phyloP scores from a whole-genome alignment of 2,888 invertebrate species.

The Cepaea hortensis region DNA sequence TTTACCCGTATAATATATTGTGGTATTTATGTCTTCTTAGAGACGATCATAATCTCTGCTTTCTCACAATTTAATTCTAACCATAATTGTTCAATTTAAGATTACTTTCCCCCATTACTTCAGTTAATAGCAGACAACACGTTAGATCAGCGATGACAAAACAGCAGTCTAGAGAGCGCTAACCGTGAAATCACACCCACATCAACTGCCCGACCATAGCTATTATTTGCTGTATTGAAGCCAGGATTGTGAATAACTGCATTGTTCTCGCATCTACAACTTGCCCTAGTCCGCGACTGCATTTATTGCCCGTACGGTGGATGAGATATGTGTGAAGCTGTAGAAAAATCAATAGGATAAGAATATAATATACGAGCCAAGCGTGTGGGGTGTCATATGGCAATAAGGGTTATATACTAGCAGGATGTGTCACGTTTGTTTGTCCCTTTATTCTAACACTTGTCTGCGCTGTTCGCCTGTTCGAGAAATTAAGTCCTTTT shows the following conservation, averaged over 20 bases:
- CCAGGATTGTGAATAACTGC: background rate
- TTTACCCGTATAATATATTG: no score
- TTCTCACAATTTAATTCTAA: no score
- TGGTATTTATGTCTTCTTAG: no score
- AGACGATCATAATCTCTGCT: no score
- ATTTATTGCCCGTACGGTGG: background rate
- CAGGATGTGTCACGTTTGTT: conserved; percentile 8
- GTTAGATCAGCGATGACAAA: no score
- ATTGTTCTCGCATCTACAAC: background rate
- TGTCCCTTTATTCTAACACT: conserved; percentile 12
- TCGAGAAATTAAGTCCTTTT: conserved; percentile 21
- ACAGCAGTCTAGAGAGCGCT: no score
- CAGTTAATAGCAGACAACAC: no score
- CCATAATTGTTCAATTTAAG: no score
- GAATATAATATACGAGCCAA: conserved; percentile 26
- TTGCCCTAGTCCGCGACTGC: background rate
- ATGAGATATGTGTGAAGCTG: background rate
- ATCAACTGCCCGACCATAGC: background rate
- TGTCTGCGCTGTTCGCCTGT: background rate
- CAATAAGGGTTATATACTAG: background rate
- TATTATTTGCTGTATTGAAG: background rate
- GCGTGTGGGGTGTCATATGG: conserved; percentile 4
- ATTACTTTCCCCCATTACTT: no score
- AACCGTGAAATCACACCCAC: no score
- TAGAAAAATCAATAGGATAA: conserved; percentile 17